Evolutionary conservation across 2,797 vertebrate species (phyloP), one percentile per base, ranked within the genome.

Genomic region (Micropoecilia bifurca): DNA sequence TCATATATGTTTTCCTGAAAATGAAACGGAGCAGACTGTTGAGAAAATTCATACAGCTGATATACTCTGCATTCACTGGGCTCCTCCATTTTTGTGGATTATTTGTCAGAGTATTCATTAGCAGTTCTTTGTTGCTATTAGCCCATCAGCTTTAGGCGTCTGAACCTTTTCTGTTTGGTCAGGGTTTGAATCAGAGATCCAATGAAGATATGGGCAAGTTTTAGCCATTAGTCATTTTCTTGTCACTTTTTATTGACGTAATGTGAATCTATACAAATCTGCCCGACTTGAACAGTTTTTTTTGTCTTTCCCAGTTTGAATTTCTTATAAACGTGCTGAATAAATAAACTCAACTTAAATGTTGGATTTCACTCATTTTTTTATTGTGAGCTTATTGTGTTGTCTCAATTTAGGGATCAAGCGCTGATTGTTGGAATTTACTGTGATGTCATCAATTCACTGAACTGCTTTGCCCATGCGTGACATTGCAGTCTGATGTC

Each of bases 401-500:
- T 69, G 18, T 20, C 18, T 39, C 7, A 10, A 18, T 7, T 18
- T 6, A 30, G 28, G 30, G 25, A 18, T n/a, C 13, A 59, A 33
- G 18, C 33, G 22, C 14, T 66, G 3, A 39, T 39, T 39, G 30
- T 39, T 66, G 20, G 36, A 39, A 33, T 39, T 66, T 10, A 22
- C 33, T 20, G 18, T 25, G 25, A 43, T 68, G 36, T n/a, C 20
- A 10, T 5, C 12, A 20, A 45, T 45, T 28, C 41, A 0, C 28
- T 46, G 25, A 71, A 8, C 5, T 71, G 5, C 36, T 71, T 43
- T n/a, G 47, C 25, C 39, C 16, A 71, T 6, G 14, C 12, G 9
- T 66, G 4, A 41, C 30, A 22, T 5, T 41, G 61, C 6, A 10
- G 18, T 55, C 28, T 16, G 1, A 39, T 81, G 16, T 93, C 50